Base-by-base conservation (phyloP, 2,797 vertebrate species). In the Cichlasoma orientale region DNA sequence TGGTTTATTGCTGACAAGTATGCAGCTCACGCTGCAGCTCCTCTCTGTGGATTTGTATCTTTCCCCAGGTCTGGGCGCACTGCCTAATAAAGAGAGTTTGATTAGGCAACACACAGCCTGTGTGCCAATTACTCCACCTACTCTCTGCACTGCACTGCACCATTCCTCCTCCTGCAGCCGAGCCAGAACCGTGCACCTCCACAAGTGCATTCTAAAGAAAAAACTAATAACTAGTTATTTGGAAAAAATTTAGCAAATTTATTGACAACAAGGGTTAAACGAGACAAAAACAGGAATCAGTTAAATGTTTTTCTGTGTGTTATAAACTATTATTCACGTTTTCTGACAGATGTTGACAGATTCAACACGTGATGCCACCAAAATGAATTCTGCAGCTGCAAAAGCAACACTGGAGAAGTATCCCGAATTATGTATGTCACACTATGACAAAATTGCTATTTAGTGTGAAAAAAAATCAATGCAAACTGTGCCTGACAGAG, bases 151-250 rank as follows among this genome's bases (percentile, higher is more conserved):
- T 3, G 5, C 59, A 44, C 59, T 18, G 5, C 9, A 3, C 38
- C 59, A 7, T 14, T 18, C 21, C 59, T 63, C 33, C 33, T 3
- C 38, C 21, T 44, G 38, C 38, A 44, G 59, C 18, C 6, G 16
- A 27, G 38, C 23, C 61, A 47, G 23, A 66, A 18, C 21, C 3
- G 5, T 0, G 61, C 5, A 9, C 23, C 38, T 7, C 23, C 25
- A 23, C 1, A 0, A 0, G 38, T 9, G 41, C 0, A 1, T 25
- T 44, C 41, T 0, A 63, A 4, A 41, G 2, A 44, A 44, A 38
- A 11, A 63, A 18, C 2, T 2, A 44, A 4, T 5, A 19, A 16
- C 14, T 19, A 66, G 33, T 36, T 10, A 36, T 9, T 36, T 36
- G 10, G 33, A 36, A 36, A 8, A 36, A 36, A 36, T 36, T 36